A percentile compares a stretch with the other conserved stretches of the same genome.
Evolutionary conservation across 2,113 vertebrate genomes (phyloP).

Genomic region (Amphiprion ocellaris): DNA sequence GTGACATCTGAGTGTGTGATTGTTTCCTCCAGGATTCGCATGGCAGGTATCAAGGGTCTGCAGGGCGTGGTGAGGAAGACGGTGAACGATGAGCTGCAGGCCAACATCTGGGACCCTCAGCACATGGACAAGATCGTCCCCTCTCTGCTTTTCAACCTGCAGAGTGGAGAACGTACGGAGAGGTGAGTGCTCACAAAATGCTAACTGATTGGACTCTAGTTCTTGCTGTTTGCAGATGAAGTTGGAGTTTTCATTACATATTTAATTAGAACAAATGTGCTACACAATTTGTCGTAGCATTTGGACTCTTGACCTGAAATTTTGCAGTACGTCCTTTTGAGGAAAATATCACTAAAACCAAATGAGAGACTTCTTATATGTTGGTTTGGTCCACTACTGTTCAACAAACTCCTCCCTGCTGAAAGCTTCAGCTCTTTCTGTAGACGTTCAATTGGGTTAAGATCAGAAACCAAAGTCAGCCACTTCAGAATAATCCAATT

Average conservation of each 20-base stretch:
- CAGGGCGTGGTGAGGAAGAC: conserved; percentile 98
- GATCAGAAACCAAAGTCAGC: not conserved
- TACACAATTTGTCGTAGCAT: not conserved
- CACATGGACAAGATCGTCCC: conserved; percentile 99
- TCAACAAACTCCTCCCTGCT: not conserved
- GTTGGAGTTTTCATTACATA: not conserved
- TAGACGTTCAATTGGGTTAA: not conserved
- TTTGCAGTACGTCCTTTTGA: not conserved
- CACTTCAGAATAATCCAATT: not conserved
- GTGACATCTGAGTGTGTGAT: conserved; percentile 20
- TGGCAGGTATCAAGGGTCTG: conserved; percentile 95
- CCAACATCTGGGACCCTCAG: conserved; percentile 98
- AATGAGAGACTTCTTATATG: not conserved
- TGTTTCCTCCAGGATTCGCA: conserved; percentile 89
- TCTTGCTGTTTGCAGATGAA: not conserved
- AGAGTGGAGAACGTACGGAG: conserved; percentile 91
- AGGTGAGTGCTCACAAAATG: conserved; percentile 82
- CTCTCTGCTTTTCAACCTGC: conserved; percentile 95
- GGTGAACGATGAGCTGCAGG: conserved; percentile 95
- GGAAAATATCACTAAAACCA: not conserved
- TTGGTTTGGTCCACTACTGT: no score
- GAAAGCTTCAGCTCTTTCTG: not conserved
- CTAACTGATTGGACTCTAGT: not conserved
- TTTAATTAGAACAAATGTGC: not conserved
- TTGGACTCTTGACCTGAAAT: not conserved